A percentile compares a stretch with the other conserved stretches of the same genome.
Evolutionary conservation across 2,888 invertebrate species (phyloP).

Genomic region (Oasisia sp.): DNA sequence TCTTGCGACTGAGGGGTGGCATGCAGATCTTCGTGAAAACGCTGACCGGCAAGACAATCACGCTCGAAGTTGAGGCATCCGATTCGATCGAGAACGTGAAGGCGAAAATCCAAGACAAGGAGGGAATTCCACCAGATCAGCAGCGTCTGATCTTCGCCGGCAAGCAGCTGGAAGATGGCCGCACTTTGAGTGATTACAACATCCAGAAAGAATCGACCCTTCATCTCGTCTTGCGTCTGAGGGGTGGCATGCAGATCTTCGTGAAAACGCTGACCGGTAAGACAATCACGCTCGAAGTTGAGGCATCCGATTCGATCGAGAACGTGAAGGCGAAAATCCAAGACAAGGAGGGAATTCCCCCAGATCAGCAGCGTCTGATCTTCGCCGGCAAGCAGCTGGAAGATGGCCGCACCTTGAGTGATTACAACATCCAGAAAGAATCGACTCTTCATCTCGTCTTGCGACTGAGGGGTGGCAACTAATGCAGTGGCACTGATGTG

Average conservation of each 20-base stretch:
- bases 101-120: constrained; percentile 63
- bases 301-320: constrained; percentile 85
- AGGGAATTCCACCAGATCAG: constrained; percentile 65
- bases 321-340: constrained; percentile 80
- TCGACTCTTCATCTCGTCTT: constrained; percentile 92
- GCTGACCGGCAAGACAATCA: constrained; percentile 49
- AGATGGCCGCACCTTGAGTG: constrained; percentile 89
- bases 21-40: constrained; percentile 47
- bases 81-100: constrained; percentile 97
- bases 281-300: constrained; percentile 67
- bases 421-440: constrained; percentile 95
- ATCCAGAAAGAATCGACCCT: constrained; percentile 96
- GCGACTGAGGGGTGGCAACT: constrained; percentile 71
- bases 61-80: constrained; percentile 70
- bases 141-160: constrained; percentile 95
- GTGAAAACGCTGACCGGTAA: constrained; percentile 47
- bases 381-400: constrained; percentile 93
- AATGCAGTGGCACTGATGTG: background rate
- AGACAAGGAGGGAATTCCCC: constrained; percentile 65
- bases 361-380: constrained; percentile 82
- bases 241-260: constrained; percentile 43
- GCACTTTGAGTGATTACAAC: constrained; percentile 91
- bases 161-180: constrained; percentile 91
- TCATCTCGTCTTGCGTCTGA: constrained; percentile 74
- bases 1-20: constrained; percentile 61